A percentile compares a stretch with the other conserved stretches of the same genome.
phyloP scores from a whole-genome alignment of 2,113 vertebrate species.

The Anolis sagrei region DNA sequence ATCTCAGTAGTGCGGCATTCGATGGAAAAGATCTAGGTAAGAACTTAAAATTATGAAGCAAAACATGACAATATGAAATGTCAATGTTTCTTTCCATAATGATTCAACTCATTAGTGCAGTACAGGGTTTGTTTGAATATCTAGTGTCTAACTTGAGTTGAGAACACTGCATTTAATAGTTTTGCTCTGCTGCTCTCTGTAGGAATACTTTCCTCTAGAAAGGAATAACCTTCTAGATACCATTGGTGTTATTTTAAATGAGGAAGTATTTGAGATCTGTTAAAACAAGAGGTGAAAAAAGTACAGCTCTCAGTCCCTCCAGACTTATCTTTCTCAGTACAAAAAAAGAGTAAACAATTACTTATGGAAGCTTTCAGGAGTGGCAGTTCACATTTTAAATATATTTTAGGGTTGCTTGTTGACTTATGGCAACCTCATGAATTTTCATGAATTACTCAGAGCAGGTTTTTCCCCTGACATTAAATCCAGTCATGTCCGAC shows the following conservation, averaged over 20 bases:
- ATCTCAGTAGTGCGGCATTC: slow-evolving; percentile 92
- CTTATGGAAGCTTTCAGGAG: too few species aligned
- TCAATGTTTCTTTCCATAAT: neutral
- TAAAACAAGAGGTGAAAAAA: too few species aligned
- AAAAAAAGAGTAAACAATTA: too few species aligned
- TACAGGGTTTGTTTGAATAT: neutral
- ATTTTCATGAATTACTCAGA: too few species aligned
- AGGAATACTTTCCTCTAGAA: neutral
- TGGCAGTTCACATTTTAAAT: too few species aligned
- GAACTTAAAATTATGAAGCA: slow-evolving; percentile 42
- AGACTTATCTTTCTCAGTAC: too few species aligned
- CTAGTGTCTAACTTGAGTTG: neutral
- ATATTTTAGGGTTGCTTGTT: too few species aligned
- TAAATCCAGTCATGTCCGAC: too few species aligned
- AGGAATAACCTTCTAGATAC: neutral
- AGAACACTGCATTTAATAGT: neutral
- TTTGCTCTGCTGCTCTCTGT: neutral
- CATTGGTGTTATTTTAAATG: neutral
- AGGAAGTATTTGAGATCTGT: neutral
- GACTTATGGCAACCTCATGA: too few species aligned
- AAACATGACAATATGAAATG: neutral
- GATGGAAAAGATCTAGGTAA: slow-evolving; percentile 94
- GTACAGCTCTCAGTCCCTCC: too few species aligned
- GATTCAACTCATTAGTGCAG: neutral
- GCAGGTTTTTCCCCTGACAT: too few species aligned